phyloP scores from a whole-genome alignment of 2,113 vertebrate genomes.

The Brachypodius melanocephalos region DNA sequence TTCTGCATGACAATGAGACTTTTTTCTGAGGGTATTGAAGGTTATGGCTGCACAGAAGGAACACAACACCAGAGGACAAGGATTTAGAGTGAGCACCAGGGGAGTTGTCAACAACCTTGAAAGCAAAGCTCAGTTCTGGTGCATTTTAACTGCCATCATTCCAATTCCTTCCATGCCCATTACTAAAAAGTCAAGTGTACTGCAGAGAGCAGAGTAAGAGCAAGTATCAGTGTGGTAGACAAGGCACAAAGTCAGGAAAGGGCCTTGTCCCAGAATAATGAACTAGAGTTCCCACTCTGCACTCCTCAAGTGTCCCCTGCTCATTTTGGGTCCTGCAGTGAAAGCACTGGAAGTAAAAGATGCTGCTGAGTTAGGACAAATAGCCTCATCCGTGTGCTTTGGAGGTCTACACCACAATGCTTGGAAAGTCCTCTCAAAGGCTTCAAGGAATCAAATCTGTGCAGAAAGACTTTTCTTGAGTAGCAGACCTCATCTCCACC shows the following conservation, averaged over 20 bases:
- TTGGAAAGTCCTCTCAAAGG: background rate
- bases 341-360: background rate
- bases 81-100: background rate
- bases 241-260: background rate
- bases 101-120: background rate
- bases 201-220: background rate
- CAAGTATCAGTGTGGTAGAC: background rate
- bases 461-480: constrained; percentile 27
- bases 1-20: background rate
- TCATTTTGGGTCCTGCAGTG: background rate
- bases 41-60: background rate
- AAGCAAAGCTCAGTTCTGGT: background rate
- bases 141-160: background rate
- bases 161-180: background rate
- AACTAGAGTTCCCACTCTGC: background rate
- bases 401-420: background rate
- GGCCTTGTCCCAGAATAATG: background rate
- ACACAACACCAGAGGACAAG: background rate
- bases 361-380: background rate
- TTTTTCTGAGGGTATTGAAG: background rate
- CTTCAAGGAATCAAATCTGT: constrained; percentile 12
- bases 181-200: background rate
- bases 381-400: background rate
- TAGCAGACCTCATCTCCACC: constrained; percentile 49
- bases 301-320: fast-evolving